Base-by-base conservation (phyloP, 2,888 invertebrate species). In the Hirtodrosophila duncani region DNA sequence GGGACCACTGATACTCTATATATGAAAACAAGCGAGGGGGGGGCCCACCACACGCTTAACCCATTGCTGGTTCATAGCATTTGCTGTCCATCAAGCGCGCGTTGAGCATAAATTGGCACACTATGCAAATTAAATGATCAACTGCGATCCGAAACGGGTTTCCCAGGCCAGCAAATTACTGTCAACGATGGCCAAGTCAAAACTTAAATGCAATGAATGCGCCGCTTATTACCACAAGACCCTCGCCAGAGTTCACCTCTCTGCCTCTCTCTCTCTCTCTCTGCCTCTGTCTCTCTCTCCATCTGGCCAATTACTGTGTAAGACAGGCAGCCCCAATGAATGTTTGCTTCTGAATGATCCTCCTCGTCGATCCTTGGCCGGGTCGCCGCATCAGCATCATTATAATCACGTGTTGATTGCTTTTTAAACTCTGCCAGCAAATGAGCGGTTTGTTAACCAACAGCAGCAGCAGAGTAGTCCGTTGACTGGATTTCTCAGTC, bases 101-200 rank as follows among this genome's bases (percentile, higher is more conserved):
- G 38, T 36, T 14, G 50, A 62, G 67, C 75, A 82, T 83, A 83
- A 82, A 82, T 82, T 82, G 82, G 77, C 82, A 81, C 83, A 81
- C 83, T 81, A 82, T 82, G 82, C 83, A 83, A 82, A 82, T 83
- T 81, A 82, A 82, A 82, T 81, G 74, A 82, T 82, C 82, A 79
- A 79, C 77, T 65, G 58, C 63, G 66, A 65, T 65, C 57, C 52
- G 61, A 79, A 75, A 75, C 80, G 56, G 65, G 75, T 79, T 75
- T 75, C 56, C 36, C 56, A 64, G 50, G 50, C 65, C 43, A 62
- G 75, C 81, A 83, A 83, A 83, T 82, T 83, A 83, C 81, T 81
- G 82, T 81, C 82, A 79, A 71, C 77, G 69, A 51, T 52, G 41
- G 52, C 48, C 43, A 39, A 50, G 46, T 52, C 38, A 43, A 52